Evolutionary conservation across 2,888 invertebrate species (phyloP).

Genomic region (Melinopterus prodromus): DNA sequence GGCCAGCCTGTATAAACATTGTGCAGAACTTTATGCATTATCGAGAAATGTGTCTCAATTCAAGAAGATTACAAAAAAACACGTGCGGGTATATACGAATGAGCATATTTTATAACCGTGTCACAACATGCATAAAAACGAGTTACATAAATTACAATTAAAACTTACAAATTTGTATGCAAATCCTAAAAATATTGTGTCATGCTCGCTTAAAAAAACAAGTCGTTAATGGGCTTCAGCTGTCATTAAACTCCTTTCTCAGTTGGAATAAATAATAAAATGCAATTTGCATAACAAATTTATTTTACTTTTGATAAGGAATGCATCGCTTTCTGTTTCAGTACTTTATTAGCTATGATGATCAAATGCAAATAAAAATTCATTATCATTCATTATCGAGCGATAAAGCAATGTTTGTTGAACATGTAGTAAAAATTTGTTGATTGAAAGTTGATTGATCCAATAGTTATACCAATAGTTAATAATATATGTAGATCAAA

Average conservation of each 20-base stretch:
- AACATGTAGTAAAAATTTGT: too few species aligned
- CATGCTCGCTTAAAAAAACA: neutral
- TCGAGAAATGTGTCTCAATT: neutral
- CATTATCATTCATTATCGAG: too few species aligned
- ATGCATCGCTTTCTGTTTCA: neutral
- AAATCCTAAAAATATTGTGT: neutral
- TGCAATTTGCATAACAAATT: neutral
- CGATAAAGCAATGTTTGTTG: too few species aligned
- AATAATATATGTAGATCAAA: too few species aligned
- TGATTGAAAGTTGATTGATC: too few species aligned
- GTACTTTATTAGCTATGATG: neutral
- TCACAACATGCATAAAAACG: neutral
- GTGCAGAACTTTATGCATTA: neutral
- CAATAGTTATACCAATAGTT: too few species aligned
- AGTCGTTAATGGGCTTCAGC: neutral
- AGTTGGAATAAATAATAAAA: neutral
- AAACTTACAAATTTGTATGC: neutral
- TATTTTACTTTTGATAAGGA: neutral
- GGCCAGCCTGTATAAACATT: neutral
- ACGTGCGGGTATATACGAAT: too few species aligned
- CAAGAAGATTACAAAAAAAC: too few species aligned
- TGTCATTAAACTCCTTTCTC: neutral
- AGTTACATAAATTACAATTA: neutral
- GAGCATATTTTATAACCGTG: neutral
- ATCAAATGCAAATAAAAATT: too few species aligned